Conservation (phyloP, 2,888 invertebrate genomes). For the Glaucopsyche alexis region DNA sequence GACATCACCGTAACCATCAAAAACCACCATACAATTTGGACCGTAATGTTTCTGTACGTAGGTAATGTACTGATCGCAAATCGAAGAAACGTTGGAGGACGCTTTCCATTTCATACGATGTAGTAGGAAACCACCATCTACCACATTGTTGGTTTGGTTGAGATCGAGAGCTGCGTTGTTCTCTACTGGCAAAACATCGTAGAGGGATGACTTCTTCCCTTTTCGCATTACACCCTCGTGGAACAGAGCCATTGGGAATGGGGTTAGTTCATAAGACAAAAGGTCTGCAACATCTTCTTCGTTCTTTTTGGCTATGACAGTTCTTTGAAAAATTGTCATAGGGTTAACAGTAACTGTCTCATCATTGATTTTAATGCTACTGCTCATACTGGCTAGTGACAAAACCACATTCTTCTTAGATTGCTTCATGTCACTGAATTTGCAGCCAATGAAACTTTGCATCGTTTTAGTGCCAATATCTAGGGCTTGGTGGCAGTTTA, state of each 20-base stretch:
- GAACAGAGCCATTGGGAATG: constrained; percentile 34
- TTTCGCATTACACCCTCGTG: constrained; percentile 35
- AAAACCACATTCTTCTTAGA: constrained; percentile 34
- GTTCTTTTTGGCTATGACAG: constrained; percentile 34
- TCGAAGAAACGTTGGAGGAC: constrained; percentile 30
- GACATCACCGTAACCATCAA: constrained; percentile 13
- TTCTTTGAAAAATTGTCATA: constrained; percentile 37
- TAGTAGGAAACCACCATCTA: constrained; percentile 22
- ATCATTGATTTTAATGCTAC: constrained; percentile 31
- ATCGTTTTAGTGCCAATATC: constrained; percentile 2
- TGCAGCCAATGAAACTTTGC: constrained; percentile 14
- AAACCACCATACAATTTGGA: constrained; percentile 14
- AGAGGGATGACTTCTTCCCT: constrained; percentile 35
- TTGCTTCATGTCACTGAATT: constrained; percentile 32
- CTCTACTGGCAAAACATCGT: constrained; percentile 34
- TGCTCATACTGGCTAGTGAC: constrained; percentile 35
- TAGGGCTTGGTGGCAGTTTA: constrained; percentile 22
- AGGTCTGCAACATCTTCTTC: constrained; percentile 36
- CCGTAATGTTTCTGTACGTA: constrained; percentile 2
- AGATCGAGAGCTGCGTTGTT: constrained; percentile 33
- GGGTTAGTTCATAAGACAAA: constrained; percentile 39
- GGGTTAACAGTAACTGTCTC: constrained; percentile 36
- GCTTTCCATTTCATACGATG: constrained; percentile 29
- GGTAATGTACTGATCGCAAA: constrained; percentile 24
- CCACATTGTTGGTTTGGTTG: constrained; percentile 25